Evolutionary conservation across 2,888 invertebrate genomes (phyloP), one percentile per base, ranked within the genome.

Genomic region (Phyto melanocephala): DNA sequence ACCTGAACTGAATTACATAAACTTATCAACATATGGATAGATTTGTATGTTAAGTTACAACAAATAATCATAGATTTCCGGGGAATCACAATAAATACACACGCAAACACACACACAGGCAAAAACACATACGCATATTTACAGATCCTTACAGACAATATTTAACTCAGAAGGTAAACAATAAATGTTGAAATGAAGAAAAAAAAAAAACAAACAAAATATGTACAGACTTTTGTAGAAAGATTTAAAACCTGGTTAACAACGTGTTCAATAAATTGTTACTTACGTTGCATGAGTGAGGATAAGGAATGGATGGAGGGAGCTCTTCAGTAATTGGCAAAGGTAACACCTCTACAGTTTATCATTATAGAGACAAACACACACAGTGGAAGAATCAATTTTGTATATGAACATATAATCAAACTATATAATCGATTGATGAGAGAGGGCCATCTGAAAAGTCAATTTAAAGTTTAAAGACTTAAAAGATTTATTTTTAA

Each of bases 1-100:
- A 81, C 76, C 80, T 77, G 70, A 71, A 65, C 54, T 28, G 62
- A 75, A 37, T 62, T 56, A 75, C 45, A 70, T 35, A 62, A 60
- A 62, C 52, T 37, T 52, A 71, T 65, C 63, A 60, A 37, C 58
- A 77, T 81, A 67, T 77, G 77, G 24, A 65, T 42, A 42, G 67
- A 77, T 80, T 72, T 77, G 63, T 76, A 58, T 76, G 56, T 78
- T 67, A 74, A 78, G 62, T 63, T 71, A 56, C 37, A 72, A 68
- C 71, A 81, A 78, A 81, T 78, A 77, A 78, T 81, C 78, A 70
- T 63, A 80, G 76, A 76, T 80, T 76, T 72, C 52, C 47, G 45
- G 54, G 62, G 62, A 70, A 77, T 70, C 60, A 70, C 62, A 54
- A 24, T 45, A 77, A 10, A 62, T 13, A n/a, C 50, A 67, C 11